Evolutionary conservation across 2,888 invertebrate species (phyloP), one percentile per base, ranked within the genome.

Genomic region (Deroplatys truncata): DNA sequence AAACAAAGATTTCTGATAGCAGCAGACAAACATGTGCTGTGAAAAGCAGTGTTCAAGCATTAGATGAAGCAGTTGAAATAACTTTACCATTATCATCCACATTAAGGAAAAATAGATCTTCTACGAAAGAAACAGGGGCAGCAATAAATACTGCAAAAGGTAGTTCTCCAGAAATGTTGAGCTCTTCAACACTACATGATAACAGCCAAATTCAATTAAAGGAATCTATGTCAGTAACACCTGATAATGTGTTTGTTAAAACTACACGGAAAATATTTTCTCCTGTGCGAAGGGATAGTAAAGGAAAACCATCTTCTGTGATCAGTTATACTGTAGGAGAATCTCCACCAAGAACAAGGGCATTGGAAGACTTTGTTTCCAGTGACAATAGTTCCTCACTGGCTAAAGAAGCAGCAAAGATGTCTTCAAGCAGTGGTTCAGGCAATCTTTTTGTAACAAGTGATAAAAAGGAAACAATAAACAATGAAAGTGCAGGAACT

Each of bases 251-350:
- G 0, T 96, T 97, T 91, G 96, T 97, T 0, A 97, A 97, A 93
- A 97, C 97, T 0, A 97, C 97, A 84, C 95, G 97, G 89, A 97
- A 97, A 94, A 95, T 97, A 91, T 97, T 97, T 91, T 96, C 97
- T 0, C 96, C 97, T 0, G 95, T 96, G 8, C 95, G 95, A 2
- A 93, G 95, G 90, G 94, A 94, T 88, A 95, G 95, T n/a, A 95
- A 95, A 92, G 93, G 95, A 4, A 93, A 94, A 9, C 94, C 94
- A 0, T 93, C 94, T 91, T 94, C 95, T 3, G 95, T 95, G 0
- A 94, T 95, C 92, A 94, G 94, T 85, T 93, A 93, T 49, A 92
- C 93, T 82, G 93, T 94, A 0, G 93, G 93, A 92, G 95, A 95
- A 89, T 92, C 94, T 31, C 82, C 91, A 83, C 90, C 91, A 2